Conservation (phyloP, 1,140 invertebrate species). For the Drosophila prosaltans region DNA sequence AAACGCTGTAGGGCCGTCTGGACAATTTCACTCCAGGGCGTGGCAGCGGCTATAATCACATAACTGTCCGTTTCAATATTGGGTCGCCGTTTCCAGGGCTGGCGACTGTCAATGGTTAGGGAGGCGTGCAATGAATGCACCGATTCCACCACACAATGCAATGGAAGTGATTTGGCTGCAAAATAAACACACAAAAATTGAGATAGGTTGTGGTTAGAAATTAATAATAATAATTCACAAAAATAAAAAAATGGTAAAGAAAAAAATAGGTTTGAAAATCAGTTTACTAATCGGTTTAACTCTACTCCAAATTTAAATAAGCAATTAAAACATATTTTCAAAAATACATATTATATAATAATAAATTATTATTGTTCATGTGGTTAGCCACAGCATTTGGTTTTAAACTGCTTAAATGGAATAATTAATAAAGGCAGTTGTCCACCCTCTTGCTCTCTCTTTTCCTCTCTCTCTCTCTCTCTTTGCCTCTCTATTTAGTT, state of each 20-base stretch:
- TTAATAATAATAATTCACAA: constrained; percentile 12
- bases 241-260: neutral
- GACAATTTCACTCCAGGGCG: constrained; percentile 93
- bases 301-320: constrained; percentile 65
- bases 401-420: constrained; percentile 69
- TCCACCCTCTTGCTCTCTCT: neutral
- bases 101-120: constrained; percentile 83
- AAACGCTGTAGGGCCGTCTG: constrained; percentile 90
- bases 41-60: constrained; percentile 95
- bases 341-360: constrained; percentile 61
- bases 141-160: constrained; percentile 95
- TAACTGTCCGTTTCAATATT: constrained; percentile 94
- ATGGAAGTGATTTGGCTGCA: constrained; percentile 94
- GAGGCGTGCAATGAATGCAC: constrained; percentile 86
- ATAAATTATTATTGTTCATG: constrained; percentile 63
- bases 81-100: constrained; percentile 86
- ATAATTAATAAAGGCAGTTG: constrained; percentile 34
- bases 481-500: neutral
- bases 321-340: constrained; percentile 77
- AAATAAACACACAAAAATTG: constrained; percentile 4
- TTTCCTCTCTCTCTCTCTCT: neutral
- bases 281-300: constrained; percentile 71
- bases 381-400: constrained; percentile 76
- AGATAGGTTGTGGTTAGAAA: constrained; percentile 35
- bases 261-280: neutral